These are phyloP conservation scores for Catamblyrhynchus diadema DNA, from an alignment of 2,797 vertebrate genomes.

Conservation along the genomic window DNA sequence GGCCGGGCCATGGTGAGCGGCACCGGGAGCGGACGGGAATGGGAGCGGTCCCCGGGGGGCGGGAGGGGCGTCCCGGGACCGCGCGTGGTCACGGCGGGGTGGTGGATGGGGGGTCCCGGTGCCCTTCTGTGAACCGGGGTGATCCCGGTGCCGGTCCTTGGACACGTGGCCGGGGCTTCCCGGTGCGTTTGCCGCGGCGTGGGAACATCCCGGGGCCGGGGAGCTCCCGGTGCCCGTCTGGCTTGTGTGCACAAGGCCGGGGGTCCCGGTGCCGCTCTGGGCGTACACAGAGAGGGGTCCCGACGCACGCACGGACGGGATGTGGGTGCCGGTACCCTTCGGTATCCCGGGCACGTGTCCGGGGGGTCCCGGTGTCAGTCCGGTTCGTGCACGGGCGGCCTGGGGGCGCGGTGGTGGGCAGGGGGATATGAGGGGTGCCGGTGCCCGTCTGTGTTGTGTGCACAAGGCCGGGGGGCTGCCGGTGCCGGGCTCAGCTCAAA, in stretches of 20 bases:
- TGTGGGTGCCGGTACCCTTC: neutral
- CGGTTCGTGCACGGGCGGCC: neutral
- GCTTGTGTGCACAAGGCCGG: neutral
- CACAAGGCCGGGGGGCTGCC: neutral
- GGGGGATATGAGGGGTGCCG: neutral
- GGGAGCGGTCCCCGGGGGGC: neutral
- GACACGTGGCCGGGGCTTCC: neutral
- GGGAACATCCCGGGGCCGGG: neutral
- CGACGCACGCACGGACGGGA: neutral
- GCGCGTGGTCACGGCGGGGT: accelerated
- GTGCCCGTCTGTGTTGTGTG: neutral
- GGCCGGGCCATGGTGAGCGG: neutral
- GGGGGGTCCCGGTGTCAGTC: neutral
- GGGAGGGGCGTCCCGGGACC: neutral
- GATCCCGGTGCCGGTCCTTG: neutral
- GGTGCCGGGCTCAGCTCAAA: neutral
- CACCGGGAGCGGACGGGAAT: neutral
- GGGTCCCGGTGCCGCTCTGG: neutral
- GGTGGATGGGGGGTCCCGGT: neutral
- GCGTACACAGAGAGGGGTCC: accelerated
- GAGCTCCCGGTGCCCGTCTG: neutral
- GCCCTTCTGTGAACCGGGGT: neutral
- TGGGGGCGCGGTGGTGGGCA: neutral
- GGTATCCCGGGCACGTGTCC: neutral
- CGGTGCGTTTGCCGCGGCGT: neutral